Evolutionary conservation across 2,888 invertebrate species (phyloP).

Genomic region (Carcina quercana): DNA sequence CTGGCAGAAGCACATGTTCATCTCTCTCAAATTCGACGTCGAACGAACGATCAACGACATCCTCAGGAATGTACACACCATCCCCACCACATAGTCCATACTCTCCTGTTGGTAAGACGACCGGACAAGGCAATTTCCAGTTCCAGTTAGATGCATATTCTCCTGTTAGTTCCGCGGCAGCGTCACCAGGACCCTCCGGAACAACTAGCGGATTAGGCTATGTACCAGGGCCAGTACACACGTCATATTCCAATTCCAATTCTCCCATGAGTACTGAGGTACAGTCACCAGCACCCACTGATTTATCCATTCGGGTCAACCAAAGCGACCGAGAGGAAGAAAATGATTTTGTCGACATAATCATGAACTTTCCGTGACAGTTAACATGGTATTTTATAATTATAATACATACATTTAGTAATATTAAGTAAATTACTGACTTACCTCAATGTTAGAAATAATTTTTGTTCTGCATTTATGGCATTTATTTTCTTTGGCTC

Average conservation of each 20-base stretch:
- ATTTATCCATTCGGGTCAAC: slow-evolving; percentile 6
- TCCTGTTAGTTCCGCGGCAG: slow-evolving; percentile 5
- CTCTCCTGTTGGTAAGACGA: slow-evolving; percentile 1
- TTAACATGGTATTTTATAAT: not conserved
- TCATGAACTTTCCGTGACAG: not conserved
- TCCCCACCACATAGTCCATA: not conserved
- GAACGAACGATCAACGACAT: slow-evolving; percentile 1
- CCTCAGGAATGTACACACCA: slow-evolving; percentile 1
- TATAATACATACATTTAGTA: not conserved
- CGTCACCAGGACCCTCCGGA: slow-evolving; percentile 7
- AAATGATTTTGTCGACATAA: slow-evolving; percentile 3
- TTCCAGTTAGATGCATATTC: slow-evolving; percentile 5
- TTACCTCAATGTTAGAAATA: slow-evolving; percentile 1
- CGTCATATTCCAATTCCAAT: not conserved
- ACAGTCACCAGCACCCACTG: slow-evolving; percentile 7
- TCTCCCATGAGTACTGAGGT: slow-evolving; percentile 5
- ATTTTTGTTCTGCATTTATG: not conserved
- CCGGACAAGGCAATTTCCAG: slow-evolving; percentile 1
- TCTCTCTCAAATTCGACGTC: slow-evolving; percentile 2
- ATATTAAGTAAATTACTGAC: not conserved
- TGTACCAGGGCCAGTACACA: slow-evolving; percentile 6
- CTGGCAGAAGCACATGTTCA: too few species aligned
- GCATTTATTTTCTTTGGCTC: not conserved
- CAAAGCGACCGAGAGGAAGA: slow-evolving; percentile 6
- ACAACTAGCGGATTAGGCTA: slow-evolving; percentile 2